Evolutionary conservation across 2,888 invertebrate species (phyloP), one percentile per base, ranked within the genome.

Genomic region (Sialis lutaria): DNA sequence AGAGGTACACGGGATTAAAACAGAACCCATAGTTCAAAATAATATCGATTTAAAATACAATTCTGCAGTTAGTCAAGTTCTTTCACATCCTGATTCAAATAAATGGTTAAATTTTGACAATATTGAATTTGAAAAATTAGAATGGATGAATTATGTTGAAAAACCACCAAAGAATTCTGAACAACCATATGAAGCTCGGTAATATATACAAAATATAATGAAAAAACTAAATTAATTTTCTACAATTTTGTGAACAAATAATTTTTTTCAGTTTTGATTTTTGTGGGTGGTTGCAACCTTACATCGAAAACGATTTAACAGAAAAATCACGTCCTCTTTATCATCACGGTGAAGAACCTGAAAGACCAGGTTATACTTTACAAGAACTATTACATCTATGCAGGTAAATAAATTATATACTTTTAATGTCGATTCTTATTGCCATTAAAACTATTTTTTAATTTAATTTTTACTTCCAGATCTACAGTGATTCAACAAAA

Each of bases 321-420:
- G 71, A 73, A 48, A 70, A 69, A 43, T 73, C 74, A 51, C 61
- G 75, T 31, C 81, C 78, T 39, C 69, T 96, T 10, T 91, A 90
- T 64, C 87, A 95, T 63, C 96, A 96, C 64, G 93, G 93, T 0
- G 85, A 89, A 53, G 95, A 96, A 62, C 84, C 91, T 6, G 83
- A 82, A 50, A 72, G 90, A 50, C 87, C 95, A 2, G 95, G 95
- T 1, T 96, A 95, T 63, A 81, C 90, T 0, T 62, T 96, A 8
- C 84, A 85, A 53, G 96, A 96, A 65, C 63, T 95, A 1, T 79
- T 93, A 55, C 81, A 85, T 51, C 65, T 95, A 1, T 77, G 82
- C 33, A 69, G 81, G 57, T 70, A 55, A 7, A 47, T 39, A 22
- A 22, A 22, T 22, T 22, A 22, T 22, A 22, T 22, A 22, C 4